These are phyloP conservation scores for Sphecodes monilicornis DNA, from an alignment of 2,888 invertebrate species.

Conservation along the genomic window DNA sequence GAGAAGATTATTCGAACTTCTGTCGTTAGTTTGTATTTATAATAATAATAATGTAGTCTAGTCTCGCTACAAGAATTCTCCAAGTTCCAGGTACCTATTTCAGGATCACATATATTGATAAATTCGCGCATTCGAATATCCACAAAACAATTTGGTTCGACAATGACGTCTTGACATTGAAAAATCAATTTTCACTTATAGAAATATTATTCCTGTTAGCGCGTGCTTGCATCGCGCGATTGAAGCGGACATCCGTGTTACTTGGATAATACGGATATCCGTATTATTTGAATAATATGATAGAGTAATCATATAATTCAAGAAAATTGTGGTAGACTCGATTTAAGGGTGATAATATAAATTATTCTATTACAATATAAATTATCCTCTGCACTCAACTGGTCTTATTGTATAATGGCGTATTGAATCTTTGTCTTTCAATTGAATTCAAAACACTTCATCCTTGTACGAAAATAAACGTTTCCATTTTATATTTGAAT, in stretches of 20 bases:
- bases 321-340: constrained; percentile 56
- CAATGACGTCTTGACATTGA: no score
- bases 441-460: neutral
- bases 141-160: neutral
- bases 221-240: constrained; percentile 35
- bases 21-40: neutral
- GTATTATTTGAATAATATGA: constrained; percentile 59
- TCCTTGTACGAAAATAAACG: neutral
- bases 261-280: constrained; percentile 61
- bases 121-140: constrained; percentile 29
- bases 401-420: neutral
- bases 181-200: constrained; percentile 23
- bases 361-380: constrained; percentile 50
- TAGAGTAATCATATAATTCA: constrained; percentile 59
- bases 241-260: constrained; percentile 56
- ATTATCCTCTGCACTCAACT: constrained; percentile 27
- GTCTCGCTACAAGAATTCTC: constrained; percentile 14
- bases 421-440: neutral
- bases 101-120: constrained; percentile 13
- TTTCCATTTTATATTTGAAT: neutral
- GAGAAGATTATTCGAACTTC: constrained; percentile 29
- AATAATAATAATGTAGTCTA: no score
- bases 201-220: constrained; percentile 18
- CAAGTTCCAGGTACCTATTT: constrained; percentile 19
- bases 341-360: constrained; percentile 52